Percentiles rank a stretch among this genome's conserved stretches.
Evolutionary conservation across 1,140 invertebrate genomes (phyloP).

Genomic region (Drosophila pachea): DNA sequence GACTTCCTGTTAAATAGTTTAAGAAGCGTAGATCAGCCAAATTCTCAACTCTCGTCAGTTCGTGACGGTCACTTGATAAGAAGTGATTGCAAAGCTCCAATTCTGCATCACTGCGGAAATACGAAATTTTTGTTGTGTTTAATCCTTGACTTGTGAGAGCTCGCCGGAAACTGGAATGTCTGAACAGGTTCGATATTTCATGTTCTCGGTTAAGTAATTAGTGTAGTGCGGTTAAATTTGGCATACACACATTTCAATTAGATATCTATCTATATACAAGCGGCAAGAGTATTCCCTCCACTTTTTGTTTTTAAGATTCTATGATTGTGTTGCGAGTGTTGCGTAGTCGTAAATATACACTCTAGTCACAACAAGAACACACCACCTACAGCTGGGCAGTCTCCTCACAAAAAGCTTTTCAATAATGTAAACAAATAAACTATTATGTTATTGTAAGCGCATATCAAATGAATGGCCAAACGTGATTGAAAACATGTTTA

Average conservation of each 20-base stretch:
- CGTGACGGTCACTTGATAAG: conserved; percentile 30
- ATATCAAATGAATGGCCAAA: conserved; percentile 27
- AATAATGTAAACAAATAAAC: conserved; percentile 24
- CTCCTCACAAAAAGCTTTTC: conserved; percentile 10
- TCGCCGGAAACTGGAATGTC: conserved; percentile 6
- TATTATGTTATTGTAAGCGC: conserved; percentile 1
- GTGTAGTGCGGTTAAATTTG: too few species aligned
- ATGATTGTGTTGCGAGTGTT: neutral
- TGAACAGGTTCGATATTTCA: conserved; percentile 15
- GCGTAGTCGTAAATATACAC: neutral
- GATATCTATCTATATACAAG: too few species aligned
- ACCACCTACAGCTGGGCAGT: neutral
- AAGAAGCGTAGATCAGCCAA: conserved; percentile 26
- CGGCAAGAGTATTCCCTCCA: too few species aligned
- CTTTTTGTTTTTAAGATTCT: too few species aligned
- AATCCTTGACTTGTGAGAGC: neutral
- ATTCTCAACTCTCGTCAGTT: conserved; percentile 41
- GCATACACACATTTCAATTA: too few species aligned
- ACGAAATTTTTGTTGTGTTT: neutral
- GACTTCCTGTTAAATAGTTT: conserved; percentile 65
- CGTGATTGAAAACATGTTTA: conserved; percentile 55
- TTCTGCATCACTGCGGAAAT: neutral
- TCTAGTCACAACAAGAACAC: neutral
- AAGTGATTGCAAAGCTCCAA: conserved; percentile 20
- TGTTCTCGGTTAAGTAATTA: neutral